Conservation (phyloP, 2,797 vertebrate genomes). For the Zalophus californianus region DNA sequence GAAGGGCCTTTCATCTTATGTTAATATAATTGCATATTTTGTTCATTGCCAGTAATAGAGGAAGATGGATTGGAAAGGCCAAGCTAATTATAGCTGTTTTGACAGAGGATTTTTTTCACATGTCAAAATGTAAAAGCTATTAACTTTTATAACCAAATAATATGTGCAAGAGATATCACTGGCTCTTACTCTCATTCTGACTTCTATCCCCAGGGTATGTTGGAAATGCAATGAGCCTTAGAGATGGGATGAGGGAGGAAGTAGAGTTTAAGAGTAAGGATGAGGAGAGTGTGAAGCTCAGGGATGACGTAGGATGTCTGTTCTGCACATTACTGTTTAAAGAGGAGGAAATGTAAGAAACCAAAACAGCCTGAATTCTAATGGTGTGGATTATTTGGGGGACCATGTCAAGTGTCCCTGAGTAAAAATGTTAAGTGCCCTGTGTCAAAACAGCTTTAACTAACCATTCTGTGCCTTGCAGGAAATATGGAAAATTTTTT, state of each 20-base stretch:
- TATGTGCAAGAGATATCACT: not conserved
- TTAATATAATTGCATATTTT: constrained; percentile 4
- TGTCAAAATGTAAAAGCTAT: constrained; percentile 13
- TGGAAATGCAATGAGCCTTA: not conserved
- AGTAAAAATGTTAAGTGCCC: not conserved
- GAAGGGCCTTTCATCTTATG: not conserved
- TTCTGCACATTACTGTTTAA: not conserved
- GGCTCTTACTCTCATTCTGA: not conserved
- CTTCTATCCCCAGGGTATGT: not conserved
- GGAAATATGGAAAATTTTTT: not conserved
- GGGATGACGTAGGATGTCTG: not conserved
- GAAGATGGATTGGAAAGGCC: not conserved
- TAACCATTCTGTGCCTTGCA: not conserved
- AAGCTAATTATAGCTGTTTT: not conserved
- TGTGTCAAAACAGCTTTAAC: not conserved
- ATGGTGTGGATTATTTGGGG: not conserved
- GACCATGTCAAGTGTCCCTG: not conserved
- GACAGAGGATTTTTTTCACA: not conserved
- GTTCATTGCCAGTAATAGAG: not conserved
- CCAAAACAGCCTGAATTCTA: not conserved
- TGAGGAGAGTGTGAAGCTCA: not conserved
- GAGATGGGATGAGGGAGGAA: not conserved
- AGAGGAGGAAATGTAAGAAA: not conserved
- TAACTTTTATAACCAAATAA: not conserved
- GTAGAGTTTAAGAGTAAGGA: not conserved